Conservation (phyloP, 2,113 vertebrate genomes). For the Emydura subglobosa region DNA sequence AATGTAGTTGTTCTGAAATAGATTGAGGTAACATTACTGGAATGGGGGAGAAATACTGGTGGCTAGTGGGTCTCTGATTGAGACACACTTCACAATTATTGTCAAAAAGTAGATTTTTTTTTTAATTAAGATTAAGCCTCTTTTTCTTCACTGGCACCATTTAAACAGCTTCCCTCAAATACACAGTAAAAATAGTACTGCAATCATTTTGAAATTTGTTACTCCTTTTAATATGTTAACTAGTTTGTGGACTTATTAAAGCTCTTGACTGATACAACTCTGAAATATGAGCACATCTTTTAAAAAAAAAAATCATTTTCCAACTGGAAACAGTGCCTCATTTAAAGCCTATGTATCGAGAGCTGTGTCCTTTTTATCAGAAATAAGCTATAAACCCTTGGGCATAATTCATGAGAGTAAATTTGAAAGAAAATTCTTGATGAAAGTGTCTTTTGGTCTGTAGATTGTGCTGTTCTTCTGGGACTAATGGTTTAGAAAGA, state of each 20-base stretch:
- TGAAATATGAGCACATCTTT: background rate
- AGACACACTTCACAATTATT: background rate
- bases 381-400: background rate
- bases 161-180: background rate
- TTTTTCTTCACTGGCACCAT: background rate
- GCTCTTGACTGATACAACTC: background rate
- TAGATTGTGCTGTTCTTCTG: conserved; percentile 16
- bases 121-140: background rate
- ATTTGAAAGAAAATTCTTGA: background rate
- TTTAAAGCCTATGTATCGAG: background rate
- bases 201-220: background rate
- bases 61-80: background rate
- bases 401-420: background rate
- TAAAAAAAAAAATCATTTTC: background rate
- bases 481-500: background rate
- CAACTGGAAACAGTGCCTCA: background rate
- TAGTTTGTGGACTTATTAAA: background rate
- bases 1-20: background rate
- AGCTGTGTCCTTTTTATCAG: background rate
- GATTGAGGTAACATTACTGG: background rate
- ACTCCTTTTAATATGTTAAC: background rate
- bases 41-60: background rate
- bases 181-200: background rate
- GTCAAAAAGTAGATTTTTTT: background rate
- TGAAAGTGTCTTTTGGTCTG: background rate